A percentile compares a stretch with the other conserved stretches of the same genome.
These are phyloP conservation scores for Zosterops borbonicus DNA, from an alignment of 2,113 vertebrate genomes.

Conservation along the genomic window DNA sequence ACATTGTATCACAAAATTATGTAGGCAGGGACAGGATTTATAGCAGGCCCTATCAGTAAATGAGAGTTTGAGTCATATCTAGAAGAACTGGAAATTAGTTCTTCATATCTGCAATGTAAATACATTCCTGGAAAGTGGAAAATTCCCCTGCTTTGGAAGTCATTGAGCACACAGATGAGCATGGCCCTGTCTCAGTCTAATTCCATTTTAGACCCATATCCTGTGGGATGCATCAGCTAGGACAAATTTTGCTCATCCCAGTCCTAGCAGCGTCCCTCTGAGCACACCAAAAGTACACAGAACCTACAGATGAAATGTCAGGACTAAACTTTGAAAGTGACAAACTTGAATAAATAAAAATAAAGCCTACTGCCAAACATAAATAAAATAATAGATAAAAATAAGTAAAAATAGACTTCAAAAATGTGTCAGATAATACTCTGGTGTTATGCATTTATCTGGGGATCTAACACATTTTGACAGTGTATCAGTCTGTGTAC, in stretches of 20 bases:
- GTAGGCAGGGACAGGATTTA: not conserved
- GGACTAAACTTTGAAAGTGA: conserved; percentile 16
- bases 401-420: conserved; percentile 53
- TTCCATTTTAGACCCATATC: not conserved
- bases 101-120: not conserved
- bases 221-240: not conserved
- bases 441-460: conserved; percentile 53
- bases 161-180: not conserved
- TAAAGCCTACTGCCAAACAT: not conserved
- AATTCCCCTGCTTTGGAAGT: not conserved
- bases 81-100: not conserved
- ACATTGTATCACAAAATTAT: not conserved
- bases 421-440: conserved; percentile 61
- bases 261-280: not conserved
- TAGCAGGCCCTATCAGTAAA: not conserved
- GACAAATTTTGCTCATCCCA: not conserved
- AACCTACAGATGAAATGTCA: not conserved
- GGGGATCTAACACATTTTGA: conserved; percentile 69
- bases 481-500: conserved; percentile 52
- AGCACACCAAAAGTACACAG: not conserved
- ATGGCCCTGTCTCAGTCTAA: not conserved
- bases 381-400: conserved; percentile 66
- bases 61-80: not conserved
- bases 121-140: not conserved
- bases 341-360: not conserved